phyloP scores from a whole-genome alignment of 1,140 invertebrate genomes.

The Tetragonula clypearis region DNA sequence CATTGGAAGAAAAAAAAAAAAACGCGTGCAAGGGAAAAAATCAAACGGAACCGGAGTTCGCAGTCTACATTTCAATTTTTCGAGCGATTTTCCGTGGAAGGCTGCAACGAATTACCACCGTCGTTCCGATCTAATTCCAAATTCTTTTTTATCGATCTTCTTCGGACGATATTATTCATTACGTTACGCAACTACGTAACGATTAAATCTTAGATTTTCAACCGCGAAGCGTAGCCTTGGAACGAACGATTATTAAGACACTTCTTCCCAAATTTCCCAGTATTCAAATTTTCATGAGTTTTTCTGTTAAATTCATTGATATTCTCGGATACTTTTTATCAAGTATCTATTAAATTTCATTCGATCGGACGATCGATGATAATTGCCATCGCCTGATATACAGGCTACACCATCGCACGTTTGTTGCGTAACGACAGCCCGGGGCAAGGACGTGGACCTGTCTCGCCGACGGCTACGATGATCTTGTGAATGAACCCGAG shows the following conservation, averaged over 20 bases:
- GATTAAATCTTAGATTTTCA: background rate
- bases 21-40: background rate
- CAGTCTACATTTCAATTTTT: background rate
- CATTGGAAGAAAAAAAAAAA: conserved; percentile 1
- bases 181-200: background rate
- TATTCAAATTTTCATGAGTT: too few relatives aligned
- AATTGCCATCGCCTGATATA: conserved; percentile 13
- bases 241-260: too few relatives aligned
- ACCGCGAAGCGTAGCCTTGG: background rate
- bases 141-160: background rate
- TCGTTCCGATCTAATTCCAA: background rate
- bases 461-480: conserved; percentile 71
- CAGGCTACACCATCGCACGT: background rate
- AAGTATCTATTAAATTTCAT: background rate
- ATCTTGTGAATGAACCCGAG: conserved; percentile 73
- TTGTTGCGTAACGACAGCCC: conserved; percentile 56
- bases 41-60: background rate
- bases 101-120: background rate
- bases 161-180: background rate
- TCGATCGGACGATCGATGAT: background rate
- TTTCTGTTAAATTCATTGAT: too few relatives aligned
- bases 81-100: background rate
- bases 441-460: conserved; percentile 76
- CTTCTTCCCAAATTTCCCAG: too few relatives aligned
- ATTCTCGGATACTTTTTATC: background rate